Evolutionary conservation across 2,113 vertebrate species (phyloP).

Genomic region (Oreocharis arfaki): DNA sequence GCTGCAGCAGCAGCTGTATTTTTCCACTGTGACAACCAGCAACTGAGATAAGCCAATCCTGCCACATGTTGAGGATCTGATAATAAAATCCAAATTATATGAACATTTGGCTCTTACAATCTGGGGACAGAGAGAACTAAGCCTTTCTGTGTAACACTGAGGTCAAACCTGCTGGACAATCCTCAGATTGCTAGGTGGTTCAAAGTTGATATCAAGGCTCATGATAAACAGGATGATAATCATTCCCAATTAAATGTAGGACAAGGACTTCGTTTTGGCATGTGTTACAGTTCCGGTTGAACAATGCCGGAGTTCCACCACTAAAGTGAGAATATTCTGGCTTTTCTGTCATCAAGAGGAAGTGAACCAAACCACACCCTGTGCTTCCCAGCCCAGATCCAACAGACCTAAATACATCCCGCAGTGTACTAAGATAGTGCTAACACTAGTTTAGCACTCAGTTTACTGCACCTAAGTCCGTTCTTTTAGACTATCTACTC

Average conservation of each 20-base stretch:
- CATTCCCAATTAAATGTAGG: neutral
- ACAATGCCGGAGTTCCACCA: neutral
- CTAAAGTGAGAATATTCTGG: neutral
- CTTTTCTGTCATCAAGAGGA: constrained; percentile 6
- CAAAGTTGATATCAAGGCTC: neutral
- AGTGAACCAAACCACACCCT: neutral
- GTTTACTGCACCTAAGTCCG: neutral
- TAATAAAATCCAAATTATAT: neutral
- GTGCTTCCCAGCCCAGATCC: neutral
- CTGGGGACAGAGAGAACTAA: neutral
- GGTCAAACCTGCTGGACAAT: neutral
- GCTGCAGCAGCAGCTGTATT: neutral
- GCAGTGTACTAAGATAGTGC: neutral
- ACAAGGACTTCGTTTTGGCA: neutral
- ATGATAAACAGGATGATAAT: neutral
- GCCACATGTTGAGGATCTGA: neutral
- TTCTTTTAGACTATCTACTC: neutral
- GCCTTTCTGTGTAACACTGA: neutral
- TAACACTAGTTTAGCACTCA: neutral
- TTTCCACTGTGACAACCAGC: neutral
- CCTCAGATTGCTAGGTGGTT: neutral
- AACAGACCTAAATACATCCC: neutral
- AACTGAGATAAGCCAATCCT: neutral
- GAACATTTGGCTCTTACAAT: neutral
- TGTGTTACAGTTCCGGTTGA: neutral